These are phyloP conservation scores for Epicampocera succincta DNA, from an alignment of 2,888 invertebrate genomes.

Conservation along the genomic window DNA sequence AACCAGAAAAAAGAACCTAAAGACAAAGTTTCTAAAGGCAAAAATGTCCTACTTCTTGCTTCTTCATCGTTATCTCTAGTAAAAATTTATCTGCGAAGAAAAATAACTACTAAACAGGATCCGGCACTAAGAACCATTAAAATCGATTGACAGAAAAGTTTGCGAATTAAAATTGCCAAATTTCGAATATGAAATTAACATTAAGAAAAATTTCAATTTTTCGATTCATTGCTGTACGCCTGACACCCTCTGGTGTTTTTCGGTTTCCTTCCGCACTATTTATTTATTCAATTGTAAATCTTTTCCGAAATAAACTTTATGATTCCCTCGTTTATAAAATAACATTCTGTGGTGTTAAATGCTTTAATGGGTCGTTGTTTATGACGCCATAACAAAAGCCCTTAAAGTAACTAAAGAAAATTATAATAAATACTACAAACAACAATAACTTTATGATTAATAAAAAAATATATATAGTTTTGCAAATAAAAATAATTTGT, in stretches of 20 bases:
- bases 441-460: slow-evolving; percentile 45
- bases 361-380: slow-evolving; percentile 46
- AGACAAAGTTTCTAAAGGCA: too few species aligned
- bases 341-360: slow-evolving; percentile 21
- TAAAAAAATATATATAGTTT: slow-evolving; percentile 34
- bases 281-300: slow-evolving; percentile 31
- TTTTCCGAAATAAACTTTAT: slow-evolving; percentile 27
- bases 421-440: slow-evolving; percentile 30
- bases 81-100: too few species aligned
- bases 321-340: slow-evolving; percentile 23
- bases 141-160: too few species aligned
- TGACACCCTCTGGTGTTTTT: not conserved
- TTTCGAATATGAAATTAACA: too few species aligned
- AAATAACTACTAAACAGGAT: too few species aligned
- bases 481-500: slow-evolving; percentile 30
- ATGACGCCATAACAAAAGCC: slow-evolving; percentile 53
- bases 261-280: not conserved
- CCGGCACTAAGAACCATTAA: too few species aligned
- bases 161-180: too few species aligned
- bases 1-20: too few species aligned
- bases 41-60: too few species aligned
- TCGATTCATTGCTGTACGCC: not conserved
- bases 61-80: too few species aligned
- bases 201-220: too few species aligned
- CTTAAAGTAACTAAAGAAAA: slow-evolving; percentile 44